Conservation (phyloP, 2,797 vertebrate species). For the Leptatherina wallacei region DNA sequence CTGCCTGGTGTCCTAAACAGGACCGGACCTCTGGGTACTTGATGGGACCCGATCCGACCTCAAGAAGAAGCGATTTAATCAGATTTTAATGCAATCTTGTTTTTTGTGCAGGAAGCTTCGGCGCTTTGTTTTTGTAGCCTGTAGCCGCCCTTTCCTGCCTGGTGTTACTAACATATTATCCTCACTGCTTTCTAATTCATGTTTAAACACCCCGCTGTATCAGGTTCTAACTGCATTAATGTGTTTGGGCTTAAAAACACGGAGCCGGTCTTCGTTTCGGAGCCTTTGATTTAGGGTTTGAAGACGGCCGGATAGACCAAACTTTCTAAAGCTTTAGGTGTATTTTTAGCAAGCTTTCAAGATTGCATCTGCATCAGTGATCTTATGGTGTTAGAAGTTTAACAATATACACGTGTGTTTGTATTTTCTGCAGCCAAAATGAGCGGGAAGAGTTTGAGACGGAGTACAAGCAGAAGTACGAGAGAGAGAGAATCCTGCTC, state of each 20-base stretch:
- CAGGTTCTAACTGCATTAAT: conserved; percentile 59
- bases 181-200: conserved; percentile 51
- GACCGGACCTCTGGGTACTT: neutral
- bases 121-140: conserved; percentile 56
- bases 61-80: conserved; percentile 41
- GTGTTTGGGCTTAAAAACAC: conserved; percentile 57
- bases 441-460: conserved; percentile 95
- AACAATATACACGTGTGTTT: conserved; percentile 32
- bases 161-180: conserved; percentile 30
- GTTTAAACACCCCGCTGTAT: conserved; percentile 49
- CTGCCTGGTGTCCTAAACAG: too few relatives aligned
- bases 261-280: conserved; percentile 28
- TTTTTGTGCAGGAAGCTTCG: conserved; percentile 43
- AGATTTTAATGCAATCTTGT: conserved; percentile 46
- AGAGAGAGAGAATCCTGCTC: conserved; percentile 89
- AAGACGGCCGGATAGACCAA: conserved; percentile 1
- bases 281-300: conserved; percentile 35
- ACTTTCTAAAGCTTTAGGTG: neutral
- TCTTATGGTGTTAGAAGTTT: conserved; percentile 18
- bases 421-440: conserved; percentile 84
- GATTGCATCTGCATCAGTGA: conserved; percentile 13
- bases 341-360: neutral
- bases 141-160: conserved; percentile 40
- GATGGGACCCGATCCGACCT: conserved; percentile 31
- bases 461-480: conserved; percentile 93